phyloP scores from a whole-genome alignment of 2,797 vertebrate species.

The Rhinoraja longicauda region DNA sequence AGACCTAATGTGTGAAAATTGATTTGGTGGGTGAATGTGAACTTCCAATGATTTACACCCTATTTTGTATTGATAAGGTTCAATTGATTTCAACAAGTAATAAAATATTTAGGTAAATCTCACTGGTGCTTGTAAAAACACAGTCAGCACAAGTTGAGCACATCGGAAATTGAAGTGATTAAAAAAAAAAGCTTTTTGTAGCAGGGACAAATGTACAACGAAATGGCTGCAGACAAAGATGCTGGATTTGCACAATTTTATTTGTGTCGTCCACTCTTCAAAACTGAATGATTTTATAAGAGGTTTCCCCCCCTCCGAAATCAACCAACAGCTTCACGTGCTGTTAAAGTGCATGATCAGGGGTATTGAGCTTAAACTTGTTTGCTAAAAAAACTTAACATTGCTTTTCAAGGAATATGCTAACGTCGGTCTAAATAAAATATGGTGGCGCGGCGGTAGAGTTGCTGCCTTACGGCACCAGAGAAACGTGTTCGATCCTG shows the following conservation, averaged over 20 bases:
- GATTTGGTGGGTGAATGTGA: conserved; percentile 73
- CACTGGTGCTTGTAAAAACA: conserved; percentile 36
- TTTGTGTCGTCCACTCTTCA: not conserved
- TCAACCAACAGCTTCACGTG: not conserved
- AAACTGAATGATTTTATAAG: not conserved
- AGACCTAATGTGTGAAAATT: conserved; percentile 91
- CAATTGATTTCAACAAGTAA: conserved; percentile 71
- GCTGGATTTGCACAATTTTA: conserved; percentile 20
- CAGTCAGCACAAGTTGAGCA: conserved; percentile 34
- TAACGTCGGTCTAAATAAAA: not conserved
- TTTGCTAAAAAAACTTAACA: not conserved
- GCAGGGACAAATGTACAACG: not conserved
- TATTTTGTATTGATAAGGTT: conserved; percentile 74
- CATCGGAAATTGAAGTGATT: conserved; percentile 35
- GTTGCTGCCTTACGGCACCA: too few relatives aligned
- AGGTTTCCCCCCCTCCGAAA: not conserved
- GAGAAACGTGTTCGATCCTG: too few relatives aligned
- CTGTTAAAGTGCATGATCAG: not conserved
- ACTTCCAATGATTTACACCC: conserved; percentile 72
- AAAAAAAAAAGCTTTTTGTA: conserved; percentile 27
- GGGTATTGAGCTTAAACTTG: not conserved
- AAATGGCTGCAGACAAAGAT: not conserved
- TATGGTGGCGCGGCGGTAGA: too few relatives aligned
- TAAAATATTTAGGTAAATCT: conserved; percentile 62
- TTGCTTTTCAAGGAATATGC: too few relatives aligned